These are phyloP conservation scores for Teleiodes luculella DNA, from an alignment of 2,888 invertebrate species.

Conservation along the genomic window DNA sequence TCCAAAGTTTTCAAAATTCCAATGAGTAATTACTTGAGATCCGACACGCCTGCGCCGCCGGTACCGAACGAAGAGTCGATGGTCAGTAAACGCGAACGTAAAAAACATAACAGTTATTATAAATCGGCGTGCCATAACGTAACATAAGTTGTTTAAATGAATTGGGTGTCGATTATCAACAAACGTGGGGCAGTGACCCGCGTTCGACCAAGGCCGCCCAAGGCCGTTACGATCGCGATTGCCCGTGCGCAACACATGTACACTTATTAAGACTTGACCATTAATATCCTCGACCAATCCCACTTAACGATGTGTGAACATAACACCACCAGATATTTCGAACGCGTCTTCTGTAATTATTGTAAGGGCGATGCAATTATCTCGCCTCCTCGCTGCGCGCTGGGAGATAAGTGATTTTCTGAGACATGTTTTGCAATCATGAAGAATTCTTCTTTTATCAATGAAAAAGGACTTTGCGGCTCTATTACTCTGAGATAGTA, in stretches of 20 bases:
- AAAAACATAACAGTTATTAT: constrained; percentile 4
- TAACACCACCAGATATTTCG: constrained; percentile 5
- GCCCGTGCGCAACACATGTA: constrained; percentile 24
- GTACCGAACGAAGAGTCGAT: neutral
- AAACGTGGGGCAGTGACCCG: constrained; percentile 33
- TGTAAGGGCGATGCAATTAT: neutral
- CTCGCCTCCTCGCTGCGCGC: neutral
- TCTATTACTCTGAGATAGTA: too few species aligned
- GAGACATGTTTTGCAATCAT: neutral
- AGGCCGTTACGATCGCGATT: constrained; percentile 58
- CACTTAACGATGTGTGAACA: constrained; percentile 12
- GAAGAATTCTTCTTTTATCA: neutral
- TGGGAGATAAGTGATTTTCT: neutral
- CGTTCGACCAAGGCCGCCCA: constrained; percentile 63
- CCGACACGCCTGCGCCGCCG: neutral
- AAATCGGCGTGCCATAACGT: neutral
- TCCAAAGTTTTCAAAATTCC: neutral
- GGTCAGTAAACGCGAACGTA: neutral
- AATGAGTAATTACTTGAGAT: neutral
- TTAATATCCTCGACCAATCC: constrained; percentile 26
- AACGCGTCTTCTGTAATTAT: constrained; percentile 1
- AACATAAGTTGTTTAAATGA: constrained; percentile 12
- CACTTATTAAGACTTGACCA: constrained; percentile 17
- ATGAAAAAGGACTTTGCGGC: neutral
- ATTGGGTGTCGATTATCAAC: constrained; percentile 21